Conservation (phyloP, 1,140 invertebrate species). For the Mercenaria mercenaria region DNA sequence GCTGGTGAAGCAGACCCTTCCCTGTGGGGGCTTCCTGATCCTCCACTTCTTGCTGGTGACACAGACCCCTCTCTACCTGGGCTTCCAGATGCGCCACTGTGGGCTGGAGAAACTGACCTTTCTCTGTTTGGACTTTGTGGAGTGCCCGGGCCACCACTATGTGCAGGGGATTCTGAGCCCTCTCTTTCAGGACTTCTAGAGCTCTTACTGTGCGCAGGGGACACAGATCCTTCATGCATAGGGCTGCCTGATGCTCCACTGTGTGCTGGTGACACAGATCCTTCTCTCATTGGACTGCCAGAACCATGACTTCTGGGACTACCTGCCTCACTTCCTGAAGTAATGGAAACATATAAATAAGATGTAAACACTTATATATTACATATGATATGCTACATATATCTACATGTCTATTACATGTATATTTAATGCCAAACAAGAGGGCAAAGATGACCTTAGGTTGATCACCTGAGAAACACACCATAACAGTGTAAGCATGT, state of each 20-base stretch:
- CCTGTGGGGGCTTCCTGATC: slow-evolving; percentile 41
- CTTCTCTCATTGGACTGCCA: slow-evolving; percentile 24
- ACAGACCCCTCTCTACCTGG: background rate
- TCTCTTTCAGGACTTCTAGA: background rate
- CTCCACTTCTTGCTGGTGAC: background rate
- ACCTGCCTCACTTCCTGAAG: slow-evolving; percentile 39
- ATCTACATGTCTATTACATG: no score
- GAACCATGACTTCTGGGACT: slow-evolving; percentile 52
- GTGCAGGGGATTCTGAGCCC: slow-evolving; percentile 24
- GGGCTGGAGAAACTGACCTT: slow-evolving; percentile 25
- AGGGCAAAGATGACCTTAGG: no score
- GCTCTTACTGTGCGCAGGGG: slow-evolving; percentile 1
- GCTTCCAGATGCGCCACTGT: slow-evolving; percentile 23
- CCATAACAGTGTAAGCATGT: no score
- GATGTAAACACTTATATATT: no score
- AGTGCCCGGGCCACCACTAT: background rate
- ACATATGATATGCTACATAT: no score
- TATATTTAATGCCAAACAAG: no score
- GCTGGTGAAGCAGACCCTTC: slow-evolving; percentile 54
- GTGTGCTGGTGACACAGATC: slow-evolving; percentile 44
- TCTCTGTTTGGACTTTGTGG: slow-evolving; percentile 40
- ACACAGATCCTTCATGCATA: slow-evolving; percentile 46
- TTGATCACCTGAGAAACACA: no score
- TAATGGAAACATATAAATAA: no score
- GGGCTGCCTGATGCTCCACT: slow-evolving; percentile 47